Evolutionary conservation across 2,113 vertebrate genomes (phyloP).

Genomic region (Serilophus lunatus): DNA sequence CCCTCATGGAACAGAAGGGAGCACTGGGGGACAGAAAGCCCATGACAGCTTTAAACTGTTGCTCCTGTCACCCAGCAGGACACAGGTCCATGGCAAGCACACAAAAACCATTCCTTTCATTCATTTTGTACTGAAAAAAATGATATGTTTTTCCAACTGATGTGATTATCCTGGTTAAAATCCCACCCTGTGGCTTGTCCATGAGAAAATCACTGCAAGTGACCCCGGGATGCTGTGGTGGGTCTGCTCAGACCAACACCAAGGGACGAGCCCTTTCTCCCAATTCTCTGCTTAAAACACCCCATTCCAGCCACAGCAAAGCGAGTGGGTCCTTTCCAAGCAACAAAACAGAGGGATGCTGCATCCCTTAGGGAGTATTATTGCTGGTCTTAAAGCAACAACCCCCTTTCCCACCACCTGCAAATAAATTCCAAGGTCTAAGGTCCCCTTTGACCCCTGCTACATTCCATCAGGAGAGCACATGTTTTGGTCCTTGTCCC

Average conservation of each 20-base stretch:
- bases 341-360: fast-evolving
- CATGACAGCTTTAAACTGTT: slow-evolving; percentile 3
- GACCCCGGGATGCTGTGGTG: fast-evolving
- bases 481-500: neutral
- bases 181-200: neutral
- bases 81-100: neutral
- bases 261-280: neutral
- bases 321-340: fast-evolving
- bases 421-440: neutral
- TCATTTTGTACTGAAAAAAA: neutral
- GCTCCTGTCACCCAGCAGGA: slow-evolving; percentile 25
- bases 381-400: neutral
- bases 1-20: neutral
- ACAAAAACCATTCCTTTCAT: neutral
- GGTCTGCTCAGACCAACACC: neutral
- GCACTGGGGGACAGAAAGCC: neutral
- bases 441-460: neutral
- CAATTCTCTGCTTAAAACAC: neutral
- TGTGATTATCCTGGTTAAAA: neutral
- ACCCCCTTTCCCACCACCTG: neutral
- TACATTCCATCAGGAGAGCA: fast-evolving
- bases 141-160: neutral
- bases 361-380: neutral
- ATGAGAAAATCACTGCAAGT: neutral
- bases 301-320: neutral